phyloP scores from a whole-genome alignment of 1,140 invertebrate genomes.

The Uloborus diversus region DNA sequence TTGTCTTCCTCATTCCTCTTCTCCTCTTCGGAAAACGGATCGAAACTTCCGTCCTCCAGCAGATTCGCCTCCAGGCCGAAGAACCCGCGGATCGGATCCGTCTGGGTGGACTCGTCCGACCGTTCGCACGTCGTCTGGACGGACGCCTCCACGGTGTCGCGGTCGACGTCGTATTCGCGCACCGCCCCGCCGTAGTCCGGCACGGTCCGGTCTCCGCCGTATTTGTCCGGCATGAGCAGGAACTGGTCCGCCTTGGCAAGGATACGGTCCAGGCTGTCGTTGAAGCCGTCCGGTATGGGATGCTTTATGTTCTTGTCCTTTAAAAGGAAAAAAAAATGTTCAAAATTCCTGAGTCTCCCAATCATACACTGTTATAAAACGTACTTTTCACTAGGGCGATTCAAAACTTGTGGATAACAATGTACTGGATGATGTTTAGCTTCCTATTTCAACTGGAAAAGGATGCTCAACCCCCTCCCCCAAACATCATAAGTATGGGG shows the following conservation, averaged over 20 bases:
- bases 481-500: no score
- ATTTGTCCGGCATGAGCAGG: constrained; percentile 5
- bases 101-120: constrained; percentile 30
- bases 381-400: no score
- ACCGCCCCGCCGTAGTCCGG: neutral
- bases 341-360: no score
- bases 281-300: constrained; percentile 28
- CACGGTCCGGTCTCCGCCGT: neutral
- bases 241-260: constrained; percentile 34
- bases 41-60: constrained; percentile 9
- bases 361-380: no score
- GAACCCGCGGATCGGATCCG: neutral
- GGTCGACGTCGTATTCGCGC: neutral
- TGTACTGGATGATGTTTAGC: no score
- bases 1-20: neutral
- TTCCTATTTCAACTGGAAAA: no score
- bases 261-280: constrained; percentile 37
- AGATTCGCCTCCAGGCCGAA: neutral
- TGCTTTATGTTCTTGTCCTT: no score
- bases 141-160: neutral
- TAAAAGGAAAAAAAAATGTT: no score
- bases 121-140: constrained; percentile 25
- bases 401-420: no score
- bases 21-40: constrained; percentile 14
- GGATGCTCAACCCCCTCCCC: no score